Percentiles rank a stretch among this genome's conserved stretches.
phyloP scores from a whole-genome alignment of 1,140 invertebrate species.

The Penaeus indicus region DNA sequence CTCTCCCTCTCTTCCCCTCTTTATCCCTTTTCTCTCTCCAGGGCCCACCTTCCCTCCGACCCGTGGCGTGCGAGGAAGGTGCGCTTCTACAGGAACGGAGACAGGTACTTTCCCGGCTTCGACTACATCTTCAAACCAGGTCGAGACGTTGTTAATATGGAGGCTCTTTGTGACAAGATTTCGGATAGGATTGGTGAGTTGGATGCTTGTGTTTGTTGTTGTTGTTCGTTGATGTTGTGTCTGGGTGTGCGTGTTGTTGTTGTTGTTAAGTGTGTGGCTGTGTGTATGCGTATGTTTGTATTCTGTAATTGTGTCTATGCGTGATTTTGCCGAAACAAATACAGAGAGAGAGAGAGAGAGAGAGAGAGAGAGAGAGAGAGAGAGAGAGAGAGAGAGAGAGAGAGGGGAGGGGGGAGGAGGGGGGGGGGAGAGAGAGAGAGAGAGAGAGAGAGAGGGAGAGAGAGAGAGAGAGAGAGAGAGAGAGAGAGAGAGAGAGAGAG shows the following conservation, averaged over 20 bases:
- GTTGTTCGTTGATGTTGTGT: neutral
- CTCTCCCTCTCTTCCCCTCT: neutral
- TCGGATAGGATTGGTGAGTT: constrained; percentile 79
- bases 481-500: neutral
- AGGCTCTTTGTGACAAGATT: constrained; percentile 86
- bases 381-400: neutral
- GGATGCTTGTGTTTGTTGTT: neutral
- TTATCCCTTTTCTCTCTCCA: neutral
- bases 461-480: neutral
- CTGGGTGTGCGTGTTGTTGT: constrained; percentile 29
- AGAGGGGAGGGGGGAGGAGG: neutral
- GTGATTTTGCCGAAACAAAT: no score
- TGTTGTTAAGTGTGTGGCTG: constrained; percentile 18
- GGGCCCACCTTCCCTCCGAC: constrained; percentile 26
- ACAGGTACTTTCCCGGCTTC: constrained; percentile 89
- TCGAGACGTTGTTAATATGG: constrained; percentile 87
- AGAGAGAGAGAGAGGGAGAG: neutral
- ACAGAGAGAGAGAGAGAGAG: neutral
- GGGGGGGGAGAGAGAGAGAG: neutral
- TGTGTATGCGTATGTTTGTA: no score
- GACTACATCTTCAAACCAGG: constrained; percentile 90
- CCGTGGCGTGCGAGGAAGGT: constrained; percentile 85
- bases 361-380: neutral
- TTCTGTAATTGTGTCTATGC: no score
- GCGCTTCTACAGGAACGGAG: constrained; percentile 93